Conservation (phyloP, 1,140 invertebrate genomes). For the Antheraea pernyi region DNA sequence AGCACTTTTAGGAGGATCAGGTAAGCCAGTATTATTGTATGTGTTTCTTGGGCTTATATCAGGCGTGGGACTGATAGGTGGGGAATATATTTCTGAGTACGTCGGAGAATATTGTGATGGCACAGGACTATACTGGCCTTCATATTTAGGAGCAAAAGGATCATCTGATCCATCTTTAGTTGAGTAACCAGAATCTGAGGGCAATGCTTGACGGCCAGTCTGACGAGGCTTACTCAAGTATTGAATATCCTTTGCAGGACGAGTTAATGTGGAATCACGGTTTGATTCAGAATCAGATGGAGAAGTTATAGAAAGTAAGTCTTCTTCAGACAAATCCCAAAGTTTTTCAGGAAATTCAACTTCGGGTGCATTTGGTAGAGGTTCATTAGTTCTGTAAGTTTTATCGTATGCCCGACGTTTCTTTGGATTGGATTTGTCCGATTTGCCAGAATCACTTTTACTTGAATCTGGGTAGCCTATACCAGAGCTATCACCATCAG, state of each 20-base stretch:
- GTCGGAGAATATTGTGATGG: conserved; percentile 64
- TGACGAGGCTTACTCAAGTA: conserved; percentile 76
- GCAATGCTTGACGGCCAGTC: conserved; percentile 75
- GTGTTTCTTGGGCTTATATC: conserved; percentile 63
- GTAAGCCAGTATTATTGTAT: conserved; percentile 59
- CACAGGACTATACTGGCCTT: conserved; percentile 67
- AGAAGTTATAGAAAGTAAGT: conserved; percentile 79
- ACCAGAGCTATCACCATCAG: conserved; percentile 65
- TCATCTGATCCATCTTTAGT: conserved; percentile 69
- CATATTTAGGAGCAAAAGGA: conserved; percentile 62
- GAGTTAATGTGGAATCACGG: conserved; percentile 73
- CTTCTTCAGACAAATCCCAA: conserved; percentile 86
- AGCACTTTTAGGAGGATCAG: conserved; percentile 73
- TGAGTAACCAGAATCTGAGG: conserved; percentile 73
- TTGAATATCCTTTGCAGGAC: conserved; percentile 80
- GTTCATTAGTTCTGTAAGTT: conserved; percentile 90
- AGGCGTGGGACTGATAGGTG: conserved; percentile 67
- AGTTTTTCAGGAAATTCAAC: conserved; percentile 89
- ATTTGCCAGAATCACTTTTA: conserved; percentile 66
- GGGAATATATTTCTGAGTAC: conserved; percentile 74
- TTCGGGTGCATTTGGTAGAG: conserved; percentile 86
- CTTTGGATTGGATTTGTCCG: conserved; percentile 73
- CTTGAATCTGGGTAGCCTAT: conserved; percentile 69
- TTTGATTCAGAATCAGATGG: conserved; percentile 81
- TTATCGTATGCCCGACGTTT: conserved; percentile 87